Percentiles rank a stretch among this genome's conserved stretches.
Evolutionary conservation across 2,113 vertebrate species (phyloP).

Genomic region (Poicephalus gulielmi): DNA sequence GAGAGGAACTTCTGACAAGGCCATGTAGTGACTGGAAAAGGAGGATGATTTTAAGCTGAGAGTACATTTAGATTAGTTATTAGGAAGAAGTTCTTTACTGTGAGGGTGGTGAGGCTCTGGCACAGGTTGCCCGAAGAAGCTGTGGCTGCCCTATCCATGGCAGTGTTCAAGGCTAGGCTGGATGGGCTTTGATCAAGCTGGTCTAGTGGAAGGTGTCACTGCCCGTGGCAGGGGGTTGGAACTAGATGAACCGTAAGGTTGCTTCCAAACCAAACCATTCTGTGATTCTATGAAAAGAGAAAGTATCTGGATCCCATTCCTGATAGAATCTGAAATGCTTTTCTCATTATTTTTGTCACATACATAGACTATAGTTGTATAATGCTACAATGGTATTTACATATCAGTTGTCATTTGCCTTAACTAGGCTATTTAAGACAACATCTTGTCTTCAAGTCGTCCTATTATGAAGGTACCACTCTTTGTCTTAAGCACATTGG

Average conservation of each 20-base stretch:
- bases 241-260: not conserved
- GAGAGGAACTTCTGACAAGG: not conserved
- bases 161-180: not conserved
- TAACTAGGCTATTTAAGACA: not conserved
- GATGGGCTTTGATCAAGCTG: not conserved
- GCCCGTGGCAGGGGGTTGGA: not conserved
- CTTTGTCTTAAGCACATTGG: not conserved
- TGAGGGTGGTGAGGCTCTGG: not conserved
- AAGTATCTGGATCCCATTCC: not conserved
- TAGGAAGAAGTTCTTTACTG: not conserved
- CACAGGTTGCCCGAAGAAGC: not conserved
- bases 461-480: not conserved
- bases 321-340: not conserved
- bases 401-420: not conserved
- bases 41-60: not conserved
- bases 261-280: not conserved
- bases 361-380: not conserved
- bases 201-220: not conserved
- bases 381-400: not conserved
- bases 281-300: not conserved
- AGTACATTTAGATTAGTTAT: no score
- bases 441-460: not conserved
- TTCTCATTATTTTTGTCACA: not conserved
- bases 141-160: not conserved
- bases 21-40: not conserved